Evolutionary conservation across 2,113 vertebrate genomes (phyloP).

Genomic region (Sardina pilchardus): DNA sequence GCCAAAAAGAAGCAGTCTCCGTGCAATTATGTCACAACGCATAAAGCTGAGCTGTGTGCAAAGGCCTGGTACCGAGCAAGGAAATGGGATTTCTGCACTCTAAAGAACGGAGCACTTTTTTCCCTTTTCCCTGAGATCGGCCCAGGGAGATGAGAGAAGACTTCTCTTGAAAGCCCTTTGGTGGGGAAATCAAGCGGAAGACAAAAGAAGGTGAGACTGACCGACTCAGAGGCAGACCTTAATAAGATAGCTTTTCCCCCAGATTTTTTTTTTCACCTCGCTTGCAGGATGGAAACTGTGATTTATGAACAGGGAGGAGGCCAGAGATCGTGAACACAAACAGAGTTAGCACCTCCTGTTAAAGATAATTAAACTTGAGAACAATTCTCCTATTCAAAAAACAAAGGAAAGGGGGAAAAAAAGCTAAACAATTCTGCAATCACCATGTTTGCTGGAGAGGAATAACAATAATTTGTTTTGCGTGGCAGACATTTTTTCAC

Average conservation of each 20-base stretch:
- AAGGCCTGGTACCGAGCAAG: conserved; percentile 51
- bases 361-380: background rate
- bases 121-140: conserved; percentile 39
- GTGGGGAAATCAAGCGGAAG: conserved; percentile 63
- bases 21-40: conserved; percentile 45
- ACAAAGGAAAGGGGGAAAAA: background rate
- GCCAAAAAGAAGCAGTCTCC: conserved; percentile 35
- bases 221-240: conserved; percentile 57
- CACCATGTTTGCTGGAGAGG: background rate
- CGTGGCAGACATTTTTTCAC: background rate
- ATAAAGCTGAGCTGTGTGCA: conserved; percentile 50
- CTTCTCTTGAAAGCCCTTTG: conserved; percentile 62
- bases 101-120: conserved; percentile 30
- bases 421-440: background rate
- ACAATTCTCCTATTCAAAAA: background rate
- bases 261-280: conserved; percentile 21
- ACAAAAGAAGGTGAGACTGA: conserved; percentile 67
- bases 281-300: conserved; percentile 41
- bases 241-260: conserved; percentile 43
- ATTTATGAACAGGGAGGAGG: conserved; percentile 30
- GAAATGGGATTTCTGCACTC: conserved; percentile 54
- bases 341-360: background rate
- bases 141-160: conserved; percentile 47
- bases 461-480: background rate
- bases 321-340: background rate